phyloP scores from a whole-genome alignment of 2,888 invertebrate genomes.

The Ephialtes manifestator region DNA sequence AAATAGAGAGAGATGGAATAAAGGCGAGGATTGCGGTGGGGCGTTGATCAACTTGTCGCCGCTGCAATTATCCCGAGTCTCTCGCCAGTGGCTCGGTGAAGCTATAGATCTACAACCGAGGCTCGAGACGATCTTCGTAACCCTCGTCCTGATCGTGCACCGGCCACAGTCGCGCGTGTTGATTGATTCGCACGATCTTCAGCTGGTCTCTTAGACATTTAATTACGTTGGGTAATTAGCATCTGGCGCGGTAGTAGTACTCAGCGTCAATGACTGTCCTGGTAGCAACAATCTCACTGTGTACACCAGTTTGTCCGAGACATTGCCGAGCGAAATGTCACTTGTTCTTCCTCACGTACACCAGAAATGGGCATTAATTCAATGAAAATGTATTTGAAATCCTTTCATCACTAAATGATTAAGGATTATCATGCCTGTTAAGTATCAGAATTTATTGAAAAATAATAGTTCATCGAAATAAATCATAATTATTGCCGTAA shows the following conservation, averaged over 20 bases:
- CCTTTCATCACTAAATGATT: no score
- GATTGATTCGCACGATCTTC: constrained; percentile 80
- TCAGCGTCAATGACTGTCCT: constrained; percentile 29
- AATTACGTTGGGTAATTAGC: constrained; percentile 79
- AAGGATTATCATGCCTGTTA: no score
- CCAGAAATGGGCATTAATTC: no score
- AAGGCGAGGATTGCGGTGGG: constrained; percentile 62
- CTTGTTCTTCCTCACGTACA: no score
- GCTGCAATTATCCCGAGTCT: constrained; percentile 78
- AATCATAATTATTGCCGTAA: no score
- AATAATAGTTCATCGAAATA: no score
- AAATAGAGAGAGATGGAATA: constrained; percentile 66
- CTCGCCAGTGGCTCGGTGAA: constrained; percentile 35
- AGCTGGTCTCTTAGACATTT: constrained; percentile 65
- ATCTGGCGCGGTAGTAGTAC: constrained; percentile 67
- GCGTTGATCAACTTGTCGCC: constrained; percentile 81
- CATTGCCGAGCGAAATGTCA: no score
- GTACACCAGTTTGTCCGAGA: background rate
- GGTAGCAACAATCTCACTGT: background rate
- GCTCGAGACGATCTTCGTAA: constrained; percentile 31
- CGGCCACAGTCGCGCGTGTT: constrained; percentile 70
- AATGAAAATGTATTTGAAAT: no score
- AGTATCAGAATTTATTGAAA: no score
- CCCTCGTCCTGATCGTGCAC: constrained; percentile 58
- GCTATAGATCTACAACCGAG: constrained; percentile 9